phyloP scores from a whole-genome alignment of 1,140 invertebrate genomes.

The Bicyclus anynana region DNA sequence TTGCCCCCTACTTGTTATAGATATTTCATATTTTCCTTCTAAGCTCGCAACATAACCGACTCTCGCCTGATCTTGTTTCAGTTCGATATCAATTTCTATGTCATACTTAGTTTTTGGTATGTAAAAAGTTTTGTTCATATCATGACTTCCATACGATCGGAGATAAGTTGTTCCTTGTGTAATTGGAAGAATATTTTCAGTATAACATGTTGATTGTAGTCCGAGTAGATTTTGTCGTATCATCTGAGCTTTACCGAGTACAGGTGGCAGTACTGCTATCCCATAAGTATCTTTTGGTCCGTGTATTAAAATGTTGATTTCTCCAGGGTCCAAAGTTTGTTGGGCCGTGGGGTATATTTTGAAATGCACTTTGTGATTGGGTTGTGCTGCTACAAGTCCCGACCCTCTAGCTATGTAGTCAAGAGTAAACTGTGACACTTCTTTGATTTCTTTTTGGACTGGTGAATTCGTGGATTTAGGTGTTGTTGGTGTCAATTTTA shows the following conservation, averaged over 20 bases:
- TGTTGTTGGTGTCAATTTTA: conserved; percentile 58
- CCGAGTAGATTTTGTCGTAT: conserved; percentile 67
- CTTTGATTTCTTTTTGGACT: conserved; percentile 47
- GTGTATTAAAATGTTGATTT: conserved; percentile 70
- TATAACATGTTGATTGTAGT: conserved; percentile 47
- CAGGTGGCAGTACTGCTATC: conserved; percentile 57
- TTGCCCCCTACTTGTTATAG: conserved; percentile 69
- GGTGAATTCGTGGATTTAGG: conserved; percentile 19
- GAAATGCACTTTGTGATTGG: conserved; percentile 71
- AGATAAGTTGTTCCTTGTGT: conserved; percentile 63
- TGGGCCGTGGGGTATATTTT: conserved; percentile 74
- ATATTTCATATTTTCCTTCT: conserved; percentile 71
- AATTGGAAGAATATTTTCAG: conserved; percentile 59
- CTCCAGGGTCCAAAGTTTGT: conserved; percentile 68
- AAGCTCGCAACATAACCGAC: conserved; percentile 60
- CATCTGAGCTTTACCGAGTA: conserved; percentile 67
- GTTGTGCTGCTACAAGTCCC: conserved; percentile 76
- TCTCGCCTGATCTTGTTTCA: conserved; percentile 53
- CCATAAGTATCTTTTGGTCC: conserved; percentile 71
- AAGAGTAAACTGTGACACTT: conserved; percentile 54
- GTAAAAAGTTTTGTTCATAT: conserved; percentile 68
- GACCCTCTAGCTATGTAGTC: conserved; percentile 78
- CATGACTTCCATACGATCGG: conserved; percentile 61
- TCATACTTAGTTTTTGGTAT: conserved; percentile 70
- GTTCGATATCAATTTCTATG: conserved; percentile 63